phyloP scores from a whole-genome alignment of 2,113 vertebrate species.

The Protobothrops mucrosquamatus region DNA sequence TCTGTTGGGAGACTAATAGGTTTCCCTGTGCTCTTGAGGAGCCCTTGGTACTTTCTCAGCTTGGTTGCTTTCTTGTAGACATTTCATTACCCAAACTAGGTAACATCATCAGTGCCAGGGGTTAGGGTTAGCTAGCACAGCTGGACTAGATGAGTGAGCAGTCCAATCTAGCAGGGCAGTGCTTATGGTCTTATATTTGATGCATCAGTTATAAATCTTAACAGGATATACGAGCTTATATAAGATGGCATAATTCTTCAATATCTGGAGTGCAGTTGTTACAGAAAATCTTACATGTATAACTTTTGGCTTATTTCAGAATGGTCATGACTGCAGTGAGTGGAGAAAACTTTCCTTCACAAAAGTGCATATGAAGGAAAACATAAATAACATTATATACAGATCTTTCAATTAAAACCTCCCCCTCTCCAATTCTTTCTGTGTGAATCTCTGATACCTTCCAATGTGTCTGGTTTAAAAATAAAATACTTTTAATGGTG shows the following conservation, averaged over 20 bases:
- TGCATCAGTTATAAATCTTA: not conserved
- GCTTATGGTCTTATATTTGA: not conserved
- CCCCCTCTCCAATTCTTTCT: not conserved
- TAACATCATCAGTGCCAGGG: not conserved
- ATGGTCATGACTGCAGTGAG: not conserved
- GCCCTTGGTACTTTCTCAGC: not conserved
- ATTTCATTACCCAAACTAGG: not conserved
- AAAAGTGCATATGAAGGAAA: not conserved
- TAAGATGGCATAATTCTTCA: not conserved
- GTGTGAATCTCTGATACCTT: not conserved
- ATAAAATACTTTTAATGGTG: not conserved
- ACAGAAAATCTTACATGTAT: not conserved
- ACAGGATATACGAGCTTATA: not conserved
- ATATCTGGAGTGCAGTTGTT: not conserved
- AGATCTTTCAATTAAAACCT: not conserved
- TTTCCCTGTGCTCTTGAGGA: not conserved
- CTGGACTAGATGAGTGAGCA: not conserved
- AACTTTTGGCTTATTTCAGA: not conserved
- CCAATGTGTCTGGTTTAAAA: not conserved
- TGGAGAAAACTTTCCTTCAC: not conserved
- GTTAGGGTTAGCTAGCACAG: not conserved
- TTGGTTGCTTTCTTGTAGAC: not conserved
- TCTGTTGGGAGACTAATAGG: not conserved
- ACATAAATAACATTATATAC: not conserved
- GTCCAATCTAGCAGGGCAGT: not conserved